These are phyloP conservation scores for Epizoanthus stellaris DNA, from an alignment of 92 coral and sea anemone genomes.

Conservation along the genomic window DNA sequence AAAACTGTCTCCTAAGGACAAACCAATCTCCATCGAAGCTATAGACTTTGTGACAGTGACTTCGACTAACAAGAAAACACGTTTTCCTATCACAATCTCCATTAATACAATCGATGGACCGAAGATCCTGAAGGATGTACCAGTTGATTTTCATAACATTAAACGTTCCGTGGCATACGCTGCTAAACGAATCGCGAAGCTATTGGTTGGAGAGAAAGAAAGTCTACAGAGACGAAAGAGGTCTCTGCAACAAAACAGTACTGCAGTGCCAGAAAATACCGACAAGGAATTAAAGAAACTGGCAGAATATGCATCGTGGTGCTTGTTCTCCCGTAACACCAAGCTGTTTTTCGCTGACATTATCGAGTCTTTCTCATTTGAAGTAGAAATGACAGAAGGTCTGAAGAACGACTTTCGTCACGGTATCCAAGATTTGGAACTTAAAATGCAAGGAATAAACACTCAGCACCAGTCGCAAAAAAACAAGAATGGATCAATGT, in stretches of 20 bases:
- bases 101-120: conserved; percentile 44
- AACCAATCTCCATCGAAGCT: conserved; percentile 40
- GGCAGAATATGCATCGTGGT: conserved; percentile 5
- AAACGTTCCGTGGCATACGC: conserved; percentile 53
- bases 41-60: conserved; percentile 46
- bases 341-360: conserved; percentile 43
- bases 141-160: conserved; percentile 58
- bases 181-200: conserved; percentile 46
- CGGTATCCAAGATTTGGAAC: conserved; percentile 34
- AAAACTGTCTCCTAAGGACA: neutral
- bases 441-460: conserved; percentile 17
- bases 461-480: neutral
- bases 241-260: neutral
- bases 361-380: conserved; percentile 37
- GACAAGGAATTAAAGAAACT: neutral
- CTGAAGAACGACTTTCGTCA: conserved; percentile 11
- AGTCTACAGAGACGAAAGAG: conserved; percentile 4
- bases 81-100: conserved; percentile 50
- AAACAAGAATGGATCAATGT: conserved; percentile 21
- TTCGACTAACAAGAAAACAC: conserved; percentile 39
- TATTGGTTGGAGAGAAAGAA: conserved; percentile 33
- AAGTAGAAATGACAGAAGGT: neutral
- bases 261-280: neutral
- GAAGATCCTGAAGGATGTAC: conserved; percentile 33
- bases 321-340: conserved; percentile 44